Evolutionary conservation across 2,113 vertebrate genomes (phyloP).

Genomic region (Crocuta crocuta): DNA sequence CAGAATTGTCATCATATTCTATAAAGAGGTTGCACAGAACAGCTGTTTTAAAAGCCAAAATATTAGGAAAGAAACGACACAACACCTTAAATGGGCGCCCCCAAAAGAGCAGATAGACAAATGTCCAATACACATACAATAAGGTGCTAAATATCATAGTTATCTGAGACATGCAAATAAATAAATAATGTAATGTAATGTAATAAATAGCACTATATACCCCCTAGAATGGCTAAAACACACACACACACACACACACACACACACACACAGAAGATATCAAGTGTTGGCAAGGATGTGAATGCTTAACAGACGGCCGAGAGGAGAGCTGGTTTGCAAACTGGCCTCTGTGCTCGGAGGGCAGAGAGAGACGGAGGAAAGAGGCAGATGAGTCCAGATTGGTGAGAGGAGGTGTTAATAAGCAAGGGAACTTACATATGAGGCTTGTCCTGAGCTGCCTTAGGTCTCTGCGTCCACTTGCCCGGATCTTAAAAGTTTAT

Average conservation of each 20-base stretch:
- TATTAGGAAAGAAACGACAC: not conserved
- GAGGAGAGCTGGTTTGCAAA: not conserved
- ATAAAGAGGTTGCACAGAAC: not conserved
- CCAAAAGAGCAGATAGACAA: not conserved
- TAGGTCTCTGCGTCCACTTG: not conserved
- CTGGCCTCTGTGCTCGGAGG: not conserved
- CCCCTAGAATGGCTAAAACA: not conserved
- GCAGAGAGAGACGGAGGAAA: not conserved
- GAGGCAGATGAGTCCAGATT: not conserved
- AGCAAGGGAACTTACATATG: not conserved
- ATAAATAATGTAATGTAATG: not conserved
- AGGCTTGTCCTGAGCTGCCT: not conserved
- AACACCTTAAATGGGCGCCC: not conserved
- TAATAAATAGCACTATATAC: not conserved
- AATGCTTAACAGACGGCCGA: not conserved
- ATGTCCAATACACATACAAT: not conserved
- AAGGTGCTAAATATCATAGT: not conserved
- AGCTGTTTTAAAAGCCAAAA: not conserved
- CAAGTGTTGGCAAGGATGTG: not conserved
- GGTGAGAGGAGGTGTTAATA: not conserved
- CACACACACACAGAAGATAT: not conserved
- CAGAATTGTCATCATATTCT: not conserved
- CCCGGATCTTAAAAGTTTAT: not conserved
- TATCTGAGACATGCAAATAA: constrained; percentile 37
- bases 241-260: not conserved